Evolutionary conservation across 1,140 invertebrate genomes (phyloP).

Genomic region (Hylaeus anthracinus): DNA sequence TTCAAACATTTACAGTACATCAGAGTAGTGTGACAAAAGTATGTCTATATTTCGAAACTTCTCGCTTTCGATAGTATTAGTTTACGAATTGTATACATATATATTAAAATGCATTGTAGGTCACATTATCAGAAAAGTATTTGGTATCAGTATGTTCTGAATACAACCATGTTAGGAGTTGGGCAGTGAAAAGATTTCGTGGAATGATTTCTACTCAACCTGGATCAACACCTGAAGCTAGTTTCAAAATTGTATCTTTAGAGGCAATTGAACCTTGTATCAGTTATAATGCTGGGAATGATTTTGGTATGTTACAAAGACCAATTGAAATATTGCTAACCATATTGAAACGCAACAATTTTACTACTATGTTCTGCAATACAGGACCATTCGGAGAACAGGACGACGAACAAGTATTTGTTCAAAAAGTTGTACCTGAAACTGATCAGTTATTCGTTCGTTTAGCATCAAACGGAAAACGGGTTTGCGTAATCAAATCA

Average conservation of each 20-base stretch:
- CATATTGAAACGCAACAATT: not conserved
- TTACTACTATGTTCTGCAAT: not conserved
- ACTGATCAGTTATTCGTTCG: conserved; percentile 97
- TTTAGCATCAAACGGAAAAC: conserved; percentile 96
- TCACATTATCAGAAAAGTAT: conserved; percentile 97
- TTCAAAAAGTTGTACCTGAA: conserved; percentile 98
- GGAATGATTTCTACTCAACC: conserved; percentile 99
- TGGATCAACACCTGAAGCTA: conserved; percentile 96
- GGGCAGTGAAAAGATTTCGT: conserved; percentile 97
- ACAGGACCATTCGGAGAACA: conserved; percentile 97
- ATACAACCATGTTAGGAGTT: conserved; percentile 98
- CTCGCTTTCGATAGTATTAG: not conserved
- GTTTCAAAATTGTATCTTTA: conserved; percentile 96
- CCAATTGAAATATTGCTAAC: not conserved
- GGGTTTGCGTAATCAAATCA: conserved; percentile 96
- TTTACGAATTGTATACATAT: not conserved
- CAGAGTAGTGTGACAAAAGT: conserved; percentile 97
- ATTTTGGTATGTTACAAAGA: conserved; percentile 84
- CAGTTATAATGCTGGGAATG: conserved; percentile 89
- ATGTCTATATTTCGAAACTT: conserved; percentile 46
- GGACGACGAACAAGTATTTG: conserved; percentile 98
- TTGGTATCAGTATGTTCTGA: conserved; percentile 98
- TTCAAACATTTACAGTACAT: conserved; percentile 99
- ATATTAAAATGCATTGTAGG: conserved; percentile 80
- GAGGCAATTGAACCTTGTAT: conserved; percentile 91